Conservation (phyloP, 2,888 invertebrate genomes). For the Dendrolimus houi region DNA sequence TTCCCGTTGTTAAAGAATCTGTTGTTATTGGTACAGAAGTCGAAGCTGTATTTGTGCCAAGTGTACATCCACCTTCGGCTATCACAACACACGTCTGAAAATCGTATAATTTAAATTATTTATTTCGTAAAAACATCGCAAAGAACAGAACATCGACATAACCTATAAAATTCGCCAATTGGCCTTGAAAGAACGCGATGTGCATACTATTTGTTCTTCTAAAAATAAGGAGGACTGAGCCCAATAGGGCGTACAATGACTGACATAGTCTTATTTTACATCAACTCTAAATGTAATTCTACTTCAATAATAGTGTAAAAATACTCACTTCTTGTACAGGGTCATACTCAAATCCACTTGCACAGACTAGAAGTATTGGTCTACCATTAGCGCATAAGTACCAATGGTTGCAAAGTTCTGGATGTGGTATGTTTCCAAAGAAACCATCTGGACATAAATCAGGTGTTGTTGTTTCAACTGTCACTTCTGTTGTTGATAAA, state of each 20-base stretch:
- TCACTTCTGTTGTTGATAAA: neutral
- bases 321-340: slow-evolving; percentile 14
- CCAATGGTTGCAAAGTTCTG: slow-evolving; percentile 10
- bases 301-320: too few species aligned
- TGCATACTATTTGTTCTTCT: too few species aligned
- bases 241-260: too few species aligned
- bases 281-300: too few species aligned
- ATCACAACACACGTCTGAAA: slow-evolving; percentile 16
- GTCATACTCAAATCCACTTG: slow-evolving; percentile 23
- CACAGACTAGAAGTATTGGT: slow-evolving; percentile 15
- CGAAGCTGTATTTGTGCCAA: slow-evolving; percentile 2
- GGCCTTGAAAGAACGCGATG: too few species aligned
- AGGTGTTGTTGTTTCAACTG: slow-evolving; percentile 1
- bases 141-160: too few species aligned
- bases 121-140: too few species aligned
- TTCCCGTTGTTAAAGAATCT: neutral
- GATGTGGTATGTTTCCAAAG: slow-evolving; percentile 10
- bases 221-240: too few species aligned
- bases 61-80: slow-evolving; percentile 21
- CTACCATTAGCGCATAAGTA: slow-evolving; percentile 12
- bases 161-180: too few species aligned
- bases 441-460: slow-evolving; percentile 4
- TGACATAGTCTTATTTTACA: too few species aligned
- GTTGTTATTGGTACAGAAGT: slow-evolving; percentile 2
- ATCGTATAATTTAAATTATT: neutral